Conservation (phyloP, 2,888 invertebrate species). For the Heteromyza rotundicornis region DNA sequence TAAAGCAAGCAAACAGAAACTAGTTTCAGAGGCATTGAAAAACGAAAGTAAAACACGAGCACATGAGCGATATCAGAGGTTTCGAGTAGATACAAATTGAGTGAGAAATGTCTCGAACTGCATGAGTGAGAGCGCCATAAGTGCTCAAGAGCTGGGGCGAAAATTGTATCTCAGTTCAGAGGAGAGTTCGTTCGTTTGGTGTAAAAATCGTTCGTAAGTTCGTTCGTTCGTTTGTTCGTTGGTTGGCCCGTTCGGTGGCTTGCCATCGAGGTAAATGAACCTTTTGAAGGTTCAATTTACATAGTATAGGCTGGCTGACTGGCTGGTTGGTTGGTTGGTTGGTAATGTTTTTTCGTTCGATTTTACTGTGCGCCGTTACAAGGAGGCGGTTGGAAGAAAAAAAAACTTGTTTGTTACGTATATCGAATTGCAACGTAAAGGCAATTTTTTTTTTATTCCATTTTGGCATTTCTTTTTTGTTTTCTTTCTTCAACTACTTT, state of each 20-base stretch:
- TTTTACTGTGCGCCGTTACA: too few relatives aligned
- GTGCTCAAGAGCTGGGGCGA: slow-evolving; percentile 10
- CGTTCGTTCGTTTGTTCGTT: neutral
- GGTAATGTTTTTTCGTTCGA: neutral
- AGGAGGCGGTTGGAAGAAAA: neutral
- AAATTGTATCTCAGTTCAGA: too few relatives aligned
- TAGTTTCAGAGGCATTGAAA: slow-evolving; percentile 59
- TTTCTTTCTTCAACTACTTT: slow-evolving; percentile 30
- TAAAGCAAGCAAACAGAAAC: neutral
- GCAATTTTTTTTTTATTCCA: slow-evolving; percentile 10
- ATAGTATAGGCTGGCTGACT: slow-evolving; percentile 37
- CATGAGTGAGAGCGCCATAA: neutral
- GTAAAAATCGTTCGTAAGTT: slow-evolving; percentile 6
- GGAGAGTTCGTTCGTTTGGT: slow-evolving; percentile 10
- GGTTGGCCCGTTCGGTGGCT: too few relatives aligned
- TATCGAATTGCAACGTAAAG: slow-evolving; percentile 8
- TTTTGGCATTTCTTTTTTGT: slow-evolving; percentile 25
- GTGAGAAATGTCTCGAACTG: slow-evolving; percentile 12
- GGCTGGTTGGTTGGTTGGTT: neutral
- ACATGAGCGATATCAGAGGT: too few relatives aligned
- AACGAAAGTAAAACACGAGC: slow-evolving; percentile 64
- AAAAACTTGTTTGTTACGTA: slow-evolving; percentile 56
- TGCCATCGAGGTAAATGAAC: slow-evolving; percentile 57
- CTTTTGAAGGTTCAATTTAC: slow-evolving; percentile 62
- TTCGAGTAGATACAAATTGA: too few relatives aligned